Percentiles rank a stretch among this genome's conserved stretches.
Evolutionary conservation across 1,140 invertebrate species (phyloP).

Genomic region (Cotesia typhae): DNA sequence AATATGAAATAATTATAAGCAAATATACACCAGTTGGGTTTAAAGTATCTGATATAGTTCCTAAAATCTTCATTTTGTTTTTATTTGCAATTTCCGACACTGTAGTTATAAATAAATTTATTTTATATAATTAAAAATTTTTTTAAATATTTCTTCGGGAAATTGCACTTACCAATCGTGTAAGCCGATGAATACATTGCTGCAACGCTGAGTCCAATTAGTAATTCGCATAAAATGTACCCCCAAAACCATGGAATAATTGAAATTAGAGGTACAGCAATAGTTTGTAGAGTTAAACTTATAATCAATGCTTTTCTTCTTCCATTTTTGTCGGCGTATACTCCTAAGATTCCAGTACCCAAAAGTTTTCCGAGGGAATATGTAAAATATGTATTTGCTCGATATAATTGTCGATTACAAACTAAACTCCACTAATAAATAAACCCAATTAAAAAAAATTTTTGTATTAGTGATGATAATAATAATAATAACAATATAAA

Average conservation of each 20-base stretch:
- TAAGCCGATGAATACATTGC: conserved; percentile 70
- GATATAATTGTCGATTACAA: conserved; percentile 60
- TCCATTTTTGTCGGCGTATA: conserved; percentile 67
- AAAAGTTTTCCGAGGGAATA: conserved; percentile 68
- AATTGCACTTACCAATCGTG: conserved; percentile 66
- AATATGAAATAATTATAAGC: conserved; percentile 66
- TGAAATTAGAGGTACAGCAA: conserved; percentile 63
- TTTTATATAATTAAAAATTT: no score
- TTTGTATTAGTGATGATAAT: background rate
- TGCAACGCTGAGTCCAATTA: conserved; percentile 67
- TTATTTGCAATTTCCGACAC: conserved; percentile 73
- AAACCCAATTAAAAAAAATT: conserved; percentile 18
- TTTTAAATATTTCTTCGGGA: background rate
- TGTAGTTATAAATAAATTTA: conserved; percentile 42
- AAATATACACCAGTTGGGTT: conserved; percentile 69
- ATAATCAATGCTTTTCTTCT: conserved; percentile 66
- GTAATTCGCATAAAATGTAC: conserved; percentile 67
- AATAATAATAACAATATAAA: background rate
- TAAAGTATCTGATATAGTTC: conserved; percentile 68
- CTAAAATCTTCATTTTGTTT: conserved; percentile 70
- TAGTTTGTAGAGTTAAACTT: conserved; percentile 63
- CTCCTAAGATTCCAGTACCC: conserved; percentile 67
- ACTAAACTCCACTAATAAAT: conserved; percentile 66
- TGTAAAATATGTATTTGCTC: conserved; percentile 65
- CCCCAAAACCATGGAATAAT: conserved; percentile 66